These are phyloP conservation scores for Eristalis tenax DNA, from an alignment of 2,888 invertebrate species.

Conservation along the genomic window DNA sequence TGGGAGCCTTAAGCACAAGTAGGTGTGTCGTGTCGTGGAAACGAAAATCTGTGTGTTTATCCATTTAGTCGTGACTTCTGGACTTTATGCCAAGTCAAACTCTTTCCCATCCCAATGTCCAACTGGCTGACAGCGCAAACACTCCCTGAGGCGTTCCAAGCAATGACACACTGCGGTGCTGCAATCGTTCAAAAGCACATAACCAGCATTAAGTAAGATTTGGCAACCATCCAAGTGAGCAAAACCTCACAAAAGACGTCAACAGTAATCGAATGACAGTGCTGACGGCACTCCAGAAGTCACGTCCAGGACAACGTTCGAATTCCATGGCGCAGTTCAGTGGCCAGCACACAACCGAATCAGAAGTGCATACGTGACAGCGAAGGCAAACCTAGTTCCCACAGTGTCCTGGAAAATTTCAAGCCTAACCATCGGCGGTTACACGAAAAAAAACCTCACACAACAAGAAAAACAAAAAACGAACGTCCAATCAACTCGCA, in stretches of 20 bases:
- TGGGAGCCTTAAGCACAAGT: no score
- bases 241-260: neutral
- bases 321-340: neutral
- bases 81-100: no score
- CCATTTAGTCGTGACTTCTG: no score
- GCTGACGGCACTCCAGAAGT: neutral
- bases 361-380: neutral
- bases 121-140: no score
- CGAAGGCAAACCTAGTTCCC: neutral
- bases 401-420: neutral
- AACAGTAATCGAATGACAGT: neutral
- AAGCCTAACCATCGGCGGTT: neutral
- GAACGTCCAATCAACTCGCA: slow-evolving; percentile 48
- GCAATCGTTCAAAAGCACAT: neutral
- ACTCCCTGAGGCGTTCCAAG: no score
- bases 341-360: neutral
- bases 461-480: neutral
- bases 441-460: neutral
- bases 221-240: neutral
- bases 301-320: neutral
- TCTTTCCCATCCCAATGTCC: no score
- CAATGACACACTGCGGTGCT: neutral
- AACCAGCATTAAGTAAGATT: neutral
- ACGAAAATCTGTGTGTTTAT: no score
- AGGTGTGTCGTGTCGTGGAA: no score